Conservation (phyloP, 2,888 invertebrate genomes). For the Agrotis segetum region DNA sequence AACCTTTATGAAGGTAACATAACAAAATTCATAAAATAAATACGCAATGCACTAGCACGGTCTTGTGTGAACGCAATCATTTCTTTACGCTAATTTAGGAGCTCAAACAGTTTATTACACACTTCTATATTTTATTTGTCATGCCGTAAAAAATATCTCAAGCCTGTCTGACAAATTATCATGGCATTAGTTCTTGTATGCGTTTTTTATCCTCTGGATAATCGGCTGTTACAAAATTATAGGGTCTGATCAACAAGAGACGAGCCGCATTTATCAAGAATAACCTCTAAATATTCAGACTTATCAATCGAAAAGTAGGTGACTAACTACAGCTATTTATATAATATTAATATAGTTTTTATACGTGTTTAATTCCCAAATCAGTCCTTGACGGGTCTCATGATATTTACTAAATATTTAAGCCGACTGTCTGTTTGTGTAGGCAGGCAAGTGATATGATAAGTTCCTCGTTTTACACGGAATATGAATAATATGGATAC, state of each 20-base stretch:
- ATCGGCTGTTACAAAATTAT: slow-evolving; percentile 26
- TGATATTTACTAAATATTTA: slow-evolving; percentile 70
- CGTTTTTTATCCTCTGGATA: background rate
- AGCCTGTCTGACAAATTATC: slow-evolving; percentile 14
- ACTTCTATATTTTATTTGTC: slow-evolving; percentile 16
- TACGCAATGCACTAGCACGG: background rate
- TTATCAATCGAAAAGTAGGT: slow-evolving; percentile 13
- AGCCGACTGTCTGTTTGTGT: slow-evolving; percentile 73
- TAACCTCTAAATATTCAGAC: background rate
- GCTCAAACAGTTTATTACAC: slow-evolving; percentile 10
- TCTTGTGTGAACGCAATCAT: background rate
- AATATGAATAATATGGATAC: slow-evolving; percentile 32
- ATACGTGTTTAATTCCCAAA: slow-evolving; percentile 47
- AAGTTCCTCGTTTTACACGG: slow-evolving; percentile 61
- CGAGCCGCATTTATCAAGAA: background rate
- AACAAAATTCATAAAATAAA: background rate
- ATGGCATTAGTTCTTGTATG: background rate
- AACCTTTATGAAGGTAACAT: background rate
- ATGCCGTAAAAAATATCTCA: slow-evolving; percentile 6
- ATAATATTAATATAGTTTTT: slow-evolving; percentile 4
- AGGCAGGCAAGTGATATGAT: slow-evolving; percentile 75
- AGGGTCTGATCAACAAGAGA: slow-evolving; percentile 16
- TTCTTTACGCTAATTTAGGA: slow-evolving; percentile 19
- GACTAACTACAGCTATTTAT: background rate
- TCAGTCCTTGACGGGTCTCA: slow-evolving; percentile 68